These are phyloP conservation scores for Chorisops tibialis DNA, from an alignment of 2,888 invertebrate genomes.

Conservation along the genomic window DNA sequence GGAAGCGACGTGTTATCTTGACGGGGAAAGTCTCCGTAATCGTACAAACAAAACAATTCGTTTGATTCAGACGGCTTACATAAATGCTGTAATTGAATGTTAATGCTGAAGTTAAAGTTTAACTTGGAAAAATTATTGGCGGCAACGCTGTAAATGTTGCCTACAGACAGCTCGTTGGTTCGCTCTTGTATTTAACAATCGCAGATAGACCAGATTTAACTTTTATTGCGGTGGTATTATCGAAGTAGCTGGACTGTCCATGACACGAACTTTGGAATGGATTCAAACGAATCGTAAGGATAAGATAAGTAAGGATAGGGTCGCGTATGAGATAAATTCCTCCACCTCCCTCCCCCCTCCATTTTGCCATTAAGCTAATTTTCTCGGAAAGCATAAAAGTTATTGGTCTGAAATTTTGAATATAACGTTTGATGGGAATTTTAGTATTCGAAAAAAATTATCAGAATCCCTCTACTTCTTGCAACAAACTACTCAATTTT, in stretches of 20 bases:
- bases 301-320: too few species aligned
- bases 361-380: too few species aligned
- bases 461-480: too few species aligned
- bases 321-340: too few species aligned
- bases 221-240: not conserved
- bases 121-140: conserved; percentile 1
- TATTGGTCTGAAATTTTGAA: too few species aligned
- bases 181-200: not conserved
- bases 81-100: conserved; percentile 13
- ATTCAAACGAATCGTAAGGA: not conserved
- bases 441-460: too few species aligned
- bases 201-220: conserved; percentile 1
- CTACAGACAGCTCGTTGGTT: not conserved
- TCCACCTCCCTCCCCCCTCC: too few species aligned
- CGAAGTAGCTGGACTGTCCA: not conserved
- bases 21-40: conserved; percentile 14
- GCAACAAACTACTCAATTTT: too few species aligned
- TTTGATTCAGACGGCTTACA: not conserved
- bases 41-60: not conserved
- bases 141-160: not conserved
- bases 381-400: too few species aligned
- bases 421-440: too few species aligned
- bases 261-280: not conserved
- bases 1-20: conserved; percentile 25
- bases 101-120: conserved; percentile 20